phyloP scores from a whole-genome alignment of 1,140 invertebrate genomes.

The Megalopta genalis region DNA sequence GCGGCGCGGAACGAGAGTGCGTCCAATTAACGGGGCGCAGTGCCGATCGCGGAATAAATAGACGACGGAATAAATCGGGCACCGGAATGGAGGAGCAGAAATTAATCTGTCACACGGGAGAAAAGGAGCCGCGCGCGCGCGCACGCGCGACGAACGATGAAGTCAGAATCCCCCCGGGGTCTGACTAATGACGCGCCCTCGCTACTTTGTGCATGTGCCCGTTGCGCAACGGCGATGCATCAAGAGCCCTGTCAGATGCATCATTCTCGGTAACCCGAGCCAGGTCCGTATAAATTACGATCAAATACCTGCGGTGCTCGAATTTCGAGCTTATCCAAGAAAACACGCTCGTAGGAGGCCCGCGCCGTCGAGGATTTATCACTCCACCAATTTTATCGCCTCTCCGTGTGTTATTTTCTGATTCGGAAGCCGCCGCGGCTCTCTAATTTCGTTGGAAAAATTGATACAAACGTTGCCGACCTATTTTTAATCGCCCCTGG shows the following conservation, averaged over 20 bases:
- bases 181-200: constrained; percentile 58
- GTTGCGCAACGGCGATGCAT: constrained; percentile 44
- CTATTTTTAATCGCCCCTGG: no score
- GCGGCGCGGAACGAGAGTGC: no score
- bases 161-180: constrained; percentile 34
- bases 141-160: constrained; percentile 14
- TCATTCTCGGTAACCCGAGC: constrained; percentile 53
- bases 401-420: no score
- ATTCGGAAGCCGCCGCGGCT: no score
- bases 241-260: constrained; percentile 27
- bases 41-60: neutral
- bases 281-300: constrained; percentile 53
- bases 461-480: no score
- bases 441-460: no score
- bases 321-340: neutral
- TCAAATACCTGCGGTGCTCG: neutral
- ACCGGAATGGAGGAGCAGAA: constrained; percentile 40
- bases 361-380: neutral
- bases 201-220: constrained; percentile 51
- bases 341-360: neutral
- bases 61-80: constrained; percentile 19
- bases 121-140: constrained; percentile 52
- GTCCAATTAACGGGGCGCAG: no score
- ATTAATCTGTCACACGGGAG: constrained; percentile 55
- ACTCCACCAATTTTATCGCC: neutral